phyloP scores from a whole-genome alignment of 2,113 vertebrate species.

The Oncorhynchus tshawytscha region DNA sequence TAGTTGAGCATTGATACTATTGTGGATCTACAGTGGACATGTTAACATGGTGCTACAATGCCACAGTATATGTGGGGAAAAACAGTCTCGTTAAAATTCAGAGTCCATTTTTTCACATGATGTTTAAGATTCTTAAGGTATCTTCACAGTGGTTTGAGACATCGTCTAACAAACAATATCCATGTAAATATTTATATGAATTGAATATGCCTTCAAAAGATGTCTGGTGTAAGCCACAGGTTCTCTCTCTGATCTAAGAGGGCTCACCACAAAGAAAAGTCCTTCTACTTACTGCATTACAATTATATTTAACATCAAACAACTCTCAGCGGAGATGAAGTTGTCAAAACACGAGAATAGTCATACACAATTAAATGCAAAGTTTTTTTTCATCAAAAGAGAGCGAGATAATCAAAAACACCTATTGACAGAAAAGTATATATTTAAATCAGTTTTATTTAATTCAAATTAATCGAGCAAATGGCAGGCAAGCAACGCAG shows the following conservation, averaged over 20 bases:
- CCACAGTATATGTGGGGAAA: background rate
- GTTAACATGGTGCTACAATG: background rate
- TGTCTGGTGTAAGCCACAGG: background rate
- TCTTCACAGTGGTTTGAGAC: conserved; percentile 22
- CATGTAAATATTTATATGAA: conserved; percentile 22
- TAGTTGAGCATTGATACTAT: no score
- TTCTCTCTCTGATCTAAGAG: background rate
- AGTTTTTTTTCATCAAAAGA: conserved; percentile 57
- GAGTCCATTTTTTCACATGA: background rate
- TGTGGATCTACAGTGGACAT: background rate
- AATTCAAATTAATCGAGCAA: conserved; percentile 66
- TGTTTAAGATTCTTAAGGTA: conserved; percentile 1
- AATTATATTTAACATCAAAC: conserved; percentile 58
- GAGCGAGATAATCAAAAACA: conserved; percentile 16
- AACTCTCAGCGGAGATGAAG: conserved; percentile 23
- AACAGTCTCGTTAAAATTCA: background rate
- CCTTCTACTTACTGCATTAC: background rate
- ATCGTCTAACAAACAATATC: conserved; percentile 19
- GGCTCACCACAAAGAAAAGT: background rate
- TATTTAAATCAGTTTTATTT: conserved; percentile 63
- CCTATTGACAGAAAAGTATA: conserved; percentile 34
- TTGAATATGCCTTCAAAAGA: conserved; percentile 11
- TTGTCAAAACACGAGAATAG: conserved; percentile 9
- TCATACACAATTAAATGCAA: conserved; percentile 2
- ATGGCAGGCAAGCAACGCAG: conserved; percentile 51